Evolutionary conservation across 2,113 vertebrate species (phyloP).

Genomic region (Lonchura striata): DNA sequence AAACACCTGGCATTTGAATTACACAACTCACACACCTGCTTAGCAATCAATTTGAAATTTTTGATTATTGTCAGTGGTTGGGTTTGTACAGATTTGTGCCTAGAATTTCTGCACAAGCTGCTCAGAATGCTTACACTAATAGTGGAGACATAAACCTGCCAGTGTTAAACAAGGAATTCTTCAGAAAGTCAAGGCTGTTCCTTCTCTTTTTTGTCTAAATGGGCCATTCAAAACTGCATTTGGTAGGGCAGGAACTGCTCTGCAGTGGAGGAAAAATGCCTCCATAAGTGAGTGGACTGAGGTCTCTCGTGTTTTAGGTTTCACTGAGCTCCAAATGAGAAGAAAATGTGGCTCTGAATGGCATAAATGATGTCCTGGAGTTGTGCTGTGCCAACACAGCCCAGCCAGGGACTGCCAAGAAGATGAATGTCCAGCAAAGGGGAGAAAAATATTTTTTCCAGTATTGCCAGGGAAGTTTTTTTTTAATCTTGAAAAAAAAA

Average conservation of each 20-base stretch:
- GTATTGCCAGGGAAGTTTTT: neutral
- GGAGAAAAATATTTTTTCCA: neutral
- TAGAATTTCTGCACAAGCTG: neutral
- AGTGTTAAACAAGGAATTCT: neutral
- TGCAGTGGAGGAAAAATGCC: neutral
- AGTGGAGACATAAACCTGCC: neutral
- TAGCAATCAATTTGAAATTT: neutral
- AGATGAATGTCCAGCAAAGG: neutral
- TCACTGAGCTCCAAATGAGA: neutral
- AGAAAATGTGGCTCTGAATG: neutral
- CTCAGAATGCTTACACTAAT: neutral
- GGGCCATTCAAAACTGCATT: neutral
- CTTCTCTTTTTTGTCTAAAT: neutral
- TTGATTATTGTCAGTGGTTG: neutral
- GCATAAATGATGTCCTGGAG: neutral
- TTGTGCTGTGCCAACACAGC: neutral
- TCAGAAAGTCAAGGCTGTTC: neutral
- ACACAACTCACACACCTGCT: neutral
- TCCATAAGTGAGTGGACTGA: neutral
- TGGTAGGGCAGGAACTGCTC: neutral
- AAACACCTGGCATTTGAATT: neutral
- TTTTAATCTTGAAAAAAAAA: neutral
- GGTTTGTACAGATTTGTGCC: neutral
- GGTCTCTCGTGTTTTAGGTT: neutral
- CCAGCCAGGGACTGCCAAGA: neutral